These are phyloP conservation scores for Dolichotis patagonum DNA, from an alignment of 2,113 vertebrate species.

Conservation along the genomic window DNA sequence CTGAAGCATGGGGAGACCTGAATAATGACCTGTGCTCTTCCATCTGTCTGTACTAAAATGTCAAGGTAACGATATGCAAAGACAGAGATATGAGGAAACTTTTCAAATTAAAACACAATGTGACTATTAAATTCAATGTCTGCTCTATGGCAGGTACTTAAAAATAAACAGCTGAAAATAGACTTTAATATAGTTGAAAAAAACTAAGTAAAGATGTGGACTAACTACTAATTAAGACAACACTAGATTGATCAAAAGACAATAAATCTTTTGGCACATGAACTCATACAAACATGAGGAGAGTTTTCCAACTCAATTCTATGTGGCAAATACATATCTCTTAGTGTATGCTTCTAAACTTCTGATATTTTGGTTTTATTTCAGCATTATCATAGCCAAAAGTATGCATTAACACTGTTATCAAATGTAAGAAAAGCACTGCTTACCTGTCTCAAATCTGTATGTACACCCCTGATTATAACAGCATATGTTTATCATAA, in stretches of 20 bases:
- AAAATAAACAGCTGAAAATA: not conserved
- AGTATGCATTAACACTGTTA: not conserved
- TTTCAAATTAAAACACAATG: not conserved
- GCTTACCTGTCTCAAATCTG: not conserved
- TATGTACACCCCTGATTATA: not conserved
- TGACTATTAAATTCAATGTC: not conserved
- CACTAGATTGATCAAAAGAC: not conserved
- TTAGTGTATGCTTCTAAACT: not conserved
- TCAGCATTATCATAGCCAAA: not conserved
- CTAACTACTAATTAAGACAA: not conserved
- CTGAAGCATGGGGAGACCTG: not conserved
- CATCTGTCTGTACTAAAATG: not conserved
- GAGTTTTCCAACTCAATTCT: not conserved
- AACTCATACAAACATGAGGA: not conserved
- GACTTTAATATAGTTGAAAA: not conserved
- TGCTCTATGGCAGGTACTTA: not conserved
- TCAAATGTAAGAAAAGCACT: not conserved
- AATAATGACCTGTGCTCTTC: not conserved
- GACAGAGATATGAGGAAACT: not conserved
- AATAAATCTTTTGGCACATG: not conserved
- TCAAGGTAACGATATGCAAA: not conserved
- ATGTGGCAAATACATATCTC: not conserved
- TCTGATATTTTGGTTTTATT: not conserved
- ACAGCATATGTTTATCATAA: not conserved
- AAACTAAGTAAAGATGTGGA: not conserved